Conservation (phyloP, 1,140 invertebrate genomes). For the Papilio xuthus region DNA sequence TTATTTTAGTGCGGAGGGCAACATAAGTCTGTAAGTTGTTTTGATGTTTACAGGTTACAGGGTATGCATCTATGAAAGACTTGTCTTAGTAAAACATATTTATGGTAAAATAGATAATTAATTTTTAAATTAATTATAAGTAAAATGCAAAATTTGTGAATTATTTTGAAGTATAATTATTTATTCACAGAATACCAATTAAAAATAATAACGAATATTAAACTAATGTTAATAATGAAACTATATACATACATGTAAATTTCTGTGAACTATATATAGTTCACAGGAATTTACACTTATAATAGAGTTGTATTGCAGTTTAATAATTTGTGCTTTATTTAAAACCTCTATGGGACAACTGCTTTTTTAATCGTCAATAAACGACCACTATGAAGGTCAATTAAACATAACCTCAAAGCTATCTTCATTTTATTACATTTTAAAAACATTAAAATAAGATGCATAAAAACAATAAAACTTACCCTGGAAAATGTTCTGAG, state of each 20-base stretch:
- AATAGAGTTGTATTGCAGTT: not conserved
- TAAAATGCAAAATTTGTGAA: not conserved
- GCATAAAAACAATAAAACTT: constrained; percentile 51
- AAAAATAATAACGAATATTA: not conserved
- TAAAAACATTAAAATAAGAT: constrained; percentile 5
- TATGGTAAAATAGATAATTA: too few relatives aligned
- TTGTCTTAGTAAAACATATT: too few relatives aligned
- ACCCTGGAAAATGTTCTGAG: constrained; percentile 76
- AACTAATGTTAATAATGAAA: constrained; percentile 1
- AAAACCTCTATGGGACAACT: not conserved
- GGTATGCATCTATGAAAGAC: too few relatives aligned
- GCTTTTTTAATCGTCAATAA: constrained; percentile 28
- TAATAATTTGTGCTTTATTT: not conserved
- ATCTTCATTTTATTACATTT: not conserved
- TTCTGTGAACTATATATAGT: too few relatives aligned
- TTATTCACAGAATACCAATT: too few relatives aligned
- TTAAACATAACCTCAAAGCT: constrained; percentile 44
- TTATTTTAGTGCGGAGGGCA: too few relatives aligned
- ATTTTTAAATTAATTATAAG: too few relatives aligned
- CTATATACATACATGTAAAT: too few relatives aligned
- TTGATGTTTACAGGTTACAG: too few relatives aligned
- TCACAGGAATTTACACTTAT: not conserved
- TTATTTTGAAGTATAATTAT: too few relatives aligned
- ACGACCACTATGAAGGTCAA: constrained; percentile 43
- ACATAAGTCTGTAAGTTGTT: too few relatives aligned